Evolutionary conservation across 2,113 vertebrate species (phyloP).

Genomic region (Myiopsitta monachus): DNA sequence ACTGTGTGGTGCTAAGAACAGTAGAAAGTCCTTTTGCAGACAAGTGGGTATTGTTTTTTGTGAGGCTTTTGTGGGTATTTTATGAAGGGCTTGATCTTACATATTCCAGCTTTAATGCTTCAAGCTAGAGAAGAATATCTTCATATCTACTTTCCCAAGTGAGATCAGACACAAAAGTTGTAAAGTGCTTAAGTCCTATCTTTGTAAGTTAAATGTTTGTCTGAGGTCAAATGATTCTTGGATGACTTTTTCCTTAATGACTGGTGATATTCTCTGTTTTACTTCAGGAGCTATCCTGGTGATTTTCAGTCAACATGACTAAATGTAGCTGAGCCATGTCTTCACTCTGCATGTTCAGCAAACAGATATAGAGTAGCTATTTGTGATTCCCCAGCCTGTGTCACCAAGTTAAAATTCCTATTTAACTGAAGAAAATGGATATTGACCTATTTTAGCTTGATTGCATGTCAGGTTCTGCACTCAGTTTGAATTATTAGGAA

Average conservation of each 20-base stretch:
- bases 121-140: neutral
- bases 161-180: neutral
- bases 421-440: constrained; percentile 77
- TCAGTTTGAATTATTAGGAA: constrained; percentile 73
- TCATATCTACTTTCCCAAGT: neutral
- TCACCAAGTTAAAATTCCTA: constrained; percentile 69
- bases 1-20: neutral
- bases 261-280: neutral
- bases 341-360: neutral
- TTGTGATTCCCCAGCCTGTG: constrained; percentile 49
- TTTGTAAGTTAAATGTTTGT: neutral
- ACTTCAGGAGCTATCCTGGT: neutral
- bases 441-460: constrained; percentile 73
- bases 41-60: neutral
- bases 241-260: neutral
- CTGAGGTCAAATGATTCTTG: neutral
- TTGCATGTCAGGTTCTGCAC: constrained; percentile 62
- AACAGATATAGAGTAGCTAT: constrained; percentile 12
- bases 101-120: neutral
- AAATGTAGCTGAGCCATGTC: neutral
- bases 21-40: neutral
- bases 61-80: neutral
- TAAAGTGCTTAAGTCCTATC: neutral
- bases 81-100: neutral
- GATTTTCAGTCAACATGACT: neutral